A percentile compares a stretch with the other conserved stretches of the same genome.
phyloP scores from a whole-genome alignment of 53 echinoderm and acorn worm species.

The Paracentrotus lividus region DNA sequence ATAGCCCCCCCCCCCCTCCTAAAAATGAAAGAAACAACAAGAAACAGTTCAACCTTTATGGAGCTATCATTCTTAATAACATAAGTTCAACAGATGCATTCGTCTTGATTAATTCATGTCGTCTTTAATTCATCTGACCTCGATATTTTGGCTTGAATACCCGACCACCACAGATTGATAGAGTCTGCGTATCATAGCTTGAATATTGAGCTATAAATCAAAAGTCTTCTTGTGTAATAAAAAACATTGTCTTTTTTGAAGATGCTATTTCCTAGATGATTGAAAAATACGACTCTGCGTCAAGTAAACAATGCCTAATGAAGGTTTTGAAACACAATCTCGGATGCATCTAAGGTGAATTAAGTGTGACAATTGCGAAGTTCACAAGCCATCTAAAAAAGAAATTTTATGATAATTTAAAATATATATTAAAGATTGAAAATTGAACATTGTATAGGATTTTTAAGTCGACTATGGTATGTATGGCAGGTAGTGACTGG shows the following conservation, averaged over 20 bases:
- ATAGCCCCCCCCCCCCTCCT: no score
- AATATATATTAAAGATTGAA: no score
- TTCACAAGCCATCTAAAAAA: no score
- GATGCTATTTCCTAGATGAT: not conserved
- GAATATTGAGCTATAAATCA: constrained; percentile 10
- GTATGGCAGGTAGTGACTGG: no score
- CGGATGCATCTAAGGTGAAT: not conserved
- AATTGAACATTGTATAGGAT: no score
- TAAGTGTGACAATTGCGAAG: no score
- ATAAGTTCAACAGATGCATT: not conserved
- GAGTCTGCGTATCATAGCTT: not conserved
- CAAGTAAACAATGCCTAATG: constrained; percentile 11
- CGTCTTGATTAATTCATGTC: not conserved
- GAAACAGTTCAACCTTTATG: no score
- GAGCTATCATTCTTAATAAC: no score
- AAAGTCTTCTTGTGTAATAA: not conserved
- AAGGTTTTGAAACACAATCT: not conserved
- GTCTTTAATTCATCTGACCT: not conserved
- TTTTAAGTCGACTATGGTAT: no score
- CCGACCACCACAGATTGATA: not conserved
- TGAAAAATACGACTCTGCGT: not conserved
- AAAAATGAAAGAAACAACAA: no score
- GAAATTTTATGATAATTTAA: no score
- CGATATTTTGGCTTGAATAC: not conserved
- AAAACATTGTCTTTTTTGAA: not conserved